A percentile compares a stretch with the other conserved stretches of the same genome.
These are phyloP conservation scores for Pseudomyrmex pallidus DNA, from an alignment of 1,140 invertebrate species.

Conservation along the genomic window DNA sequence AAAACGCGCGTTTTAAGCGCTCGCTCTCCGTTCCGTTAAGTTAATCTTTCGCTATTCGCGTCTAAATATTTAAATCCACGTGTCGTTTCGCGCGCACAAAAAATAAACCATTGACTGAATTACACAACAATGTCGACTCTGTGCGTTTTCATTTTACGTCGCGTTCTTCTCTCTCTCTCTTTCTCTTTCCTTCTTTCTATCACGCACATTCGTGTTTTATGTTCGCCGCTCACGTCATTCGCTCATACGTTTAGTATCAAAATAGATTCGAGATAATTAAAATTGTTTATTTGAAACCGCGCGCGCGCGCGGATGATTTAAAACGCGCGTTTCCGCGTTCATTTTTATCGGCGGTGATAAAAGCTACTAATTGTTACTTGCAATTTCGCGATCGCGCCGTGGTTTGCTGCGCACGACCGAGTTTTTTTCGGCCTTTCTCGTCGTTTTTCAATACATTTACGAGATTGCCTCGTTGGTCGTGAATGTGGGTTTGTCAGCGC, in stretches of 20 bases:
- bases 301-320: background rate
- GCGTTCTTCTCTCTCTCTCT: too few relatives aligned
- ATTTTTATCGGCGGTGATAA: background rate
- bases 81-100: background rate
- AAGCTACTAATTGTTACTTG: slow-evolving; percentile 17
- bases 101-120: background rate
- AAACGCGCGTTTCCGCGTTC: background rate
- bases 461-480: slow-evolving; percentile 37
- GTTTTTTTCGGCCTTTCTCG: background rate
- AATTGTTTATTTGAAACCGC: background rate
- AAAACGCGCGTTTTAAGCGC: background rate
- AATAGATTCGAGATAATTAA: slow-evolving; percentile 7
- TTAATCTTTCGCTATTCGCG: slow-evolving; percentile 1
- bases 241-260: too few relatives aligned
- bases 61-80: slow-evolving; percentile 31
- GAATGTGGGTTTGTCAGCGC: slow-evolving; percentile 22
- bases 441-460: slow-evolving; percentile 42
- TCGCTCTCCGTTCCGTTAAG: background rate
- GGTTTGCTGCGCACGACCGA: background rate
- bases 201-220: too few relatives aligned
- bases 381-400: slow-evolving; percentile 11
- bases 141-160: too few relatives aligned
- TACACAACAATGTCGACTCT: background rate
- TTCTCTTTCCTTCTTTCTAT: too few relatives aligned
- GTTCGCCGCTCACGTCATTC: too few relatives aligned